Percentiles rank a stretch among this genome's conserved stretches.
Conservation (phyloP, 1,140 invertebrate genomes). For the Maconellicoccus hirsutus region DNA sequence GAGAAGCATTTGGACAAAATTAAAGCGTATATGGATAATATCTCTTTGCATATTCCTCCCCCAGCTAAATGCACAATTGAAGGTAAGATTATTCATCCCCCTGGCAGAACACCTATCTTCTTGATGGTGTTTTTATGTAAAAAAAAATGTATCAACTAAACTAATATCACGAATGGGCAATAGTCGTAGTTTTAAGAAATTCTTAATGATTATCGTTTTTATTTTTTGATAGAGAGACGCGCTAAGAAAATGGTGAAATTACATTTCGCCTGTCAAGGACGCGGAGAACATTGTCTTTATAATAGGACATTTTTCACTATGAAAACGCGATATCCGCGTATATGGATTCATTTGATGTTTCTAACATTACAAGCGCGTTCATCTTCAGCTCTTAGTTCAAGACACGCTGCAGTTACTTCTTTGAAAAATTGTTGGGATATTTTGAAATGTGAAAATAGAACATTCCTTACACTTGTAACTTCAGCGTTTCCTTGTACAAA, state of each 20-base stretch:
- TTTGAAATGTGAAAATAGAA: conserved; percentile 76
- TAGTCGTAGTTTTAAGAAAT: no score
- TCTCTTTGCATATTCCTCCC: conserved; percentile 70
- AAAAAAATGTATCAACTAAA: no score
- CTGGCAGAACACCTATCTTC: no score
- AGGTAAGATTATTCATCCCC: conserved; percentile 43
- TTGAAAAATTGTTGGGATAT: conserved; percentile 88
- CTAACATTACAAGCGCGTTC: conserved; percentile 73
- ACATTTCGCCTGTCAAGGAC: conserved; percentile 77
- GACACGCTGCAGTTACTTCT: conserved; percentile 68
- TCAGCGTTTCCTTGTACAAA: conserved; percentile 80
- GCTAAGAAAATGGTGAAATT: conserved; percentile 75
- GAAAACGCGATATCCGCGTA: conserved; percentile 71
- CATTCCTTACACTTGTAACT: conserved; percentile 80
- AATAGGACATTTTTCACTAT: conserved; percentile 70
- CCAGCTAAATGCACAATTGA: conserved; percentile 84
- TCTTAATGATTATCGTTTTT: no score
- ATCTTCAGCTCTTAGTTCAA: conserved; percentile 62
- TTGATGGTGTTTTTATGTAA: no score
- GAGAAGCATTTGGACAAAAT: conserved; percentile 87
- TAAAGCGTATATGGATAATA: conserved; percentile 77
- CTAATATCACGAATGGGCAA: no score
- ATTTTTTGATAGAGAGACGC: conserved; percentile 50
- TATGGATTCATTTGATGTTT: conserved; percentile 94
- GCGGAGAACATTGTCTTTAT: conserved; percentile 81